Conservation (phyloP, 1,140 invertebrate species). For the Zeugodacus cucurbitae region DNA sequence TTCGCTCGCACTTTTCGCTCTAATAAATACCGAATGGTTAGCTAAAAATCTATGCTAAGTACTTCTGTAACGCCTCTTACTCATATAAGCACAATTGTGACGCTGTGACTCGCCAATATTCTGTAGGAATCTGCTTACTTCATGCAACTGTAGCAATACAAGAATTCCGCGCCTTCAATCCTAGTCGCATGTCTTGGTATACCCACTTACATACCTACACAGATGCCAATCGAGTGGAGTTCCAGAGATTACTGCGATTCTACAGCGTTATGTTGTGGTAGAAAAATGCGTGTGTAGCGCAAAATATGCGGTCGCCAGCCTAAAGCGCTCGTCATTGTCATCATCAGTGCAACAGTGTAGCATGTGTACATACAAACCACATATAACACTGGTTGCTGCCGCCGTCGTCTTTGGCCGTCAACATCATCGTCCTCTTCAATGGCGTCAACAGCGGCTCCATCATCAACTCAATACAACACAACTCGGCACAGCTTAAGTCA, state of each 20-base stretch:
- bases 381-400: neutral
- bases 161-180: too few relatives aligned
- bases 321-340: conserved; percentile 22
- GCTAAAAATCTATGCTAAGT: too few relatives aligned
- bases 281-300: conserved; percentile 22
- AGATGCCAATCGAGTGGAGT: neutral
- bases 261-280: neutral
- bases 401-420: neutral
- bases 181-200: neutral
- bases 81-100: too few relatives aligned
- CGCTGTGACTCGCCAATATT: too few relatives aligned
- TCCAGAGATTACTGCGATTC: neutral
- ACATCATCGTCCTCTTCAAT: conserved; percentile 20
- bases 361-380: neutral
- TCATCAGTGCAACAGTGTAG: neutral
- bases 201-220: conserved; percentile 12
- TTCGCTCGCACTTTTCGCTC: too few relatives aligned
- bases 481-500: neutral
- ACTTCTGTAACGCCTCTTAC: too few relatives aligned
- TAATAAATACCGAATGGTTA: too few relatives aligned
- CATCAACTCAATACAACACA: conserved; percentile 25
- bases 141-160: too few relatives aligned
- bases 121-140: too few relatives aligned
- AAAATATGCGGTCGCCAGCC: conserved; percentile 20
- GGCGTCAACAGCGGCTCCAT: neutral